Conservation (phyloP, 2,888 invertebrate species). For the Herminia tarsipennalis region DNA sequence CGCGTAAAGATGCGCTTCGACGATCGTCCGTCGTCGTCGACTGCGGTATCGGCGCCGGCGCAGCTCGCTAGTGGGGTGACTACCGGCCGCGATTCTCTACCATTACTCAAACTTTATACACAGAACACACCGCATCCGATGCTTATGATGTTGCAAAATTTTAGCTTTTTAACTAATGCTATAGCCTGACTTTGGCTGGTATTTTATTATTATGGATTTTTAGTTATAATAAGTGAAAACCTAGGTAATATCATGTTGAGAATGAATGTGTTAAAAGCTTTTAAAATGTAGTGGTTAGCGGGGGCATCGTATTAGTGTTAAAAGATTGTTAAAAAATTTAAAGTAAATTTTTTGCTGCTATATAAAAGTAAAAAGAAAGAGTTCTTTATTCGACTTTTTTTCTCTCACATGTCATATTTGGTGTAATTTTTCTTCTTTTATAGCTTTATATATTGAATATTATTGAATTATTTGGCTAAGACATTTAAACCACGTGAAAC, state of each 20-base stretch:
- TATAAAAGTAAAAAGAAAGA: no score
- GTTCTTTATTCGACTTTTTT: no score
- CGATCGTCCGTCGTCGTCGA: constrained; percentile 57
- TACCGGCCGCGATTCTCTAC: constrained; percentile 43
- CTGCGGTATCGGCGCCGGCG: constrained; percentile 51
- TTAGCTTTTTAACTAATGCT: constrained; percentile 19
- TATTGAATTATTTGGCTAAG: no score
- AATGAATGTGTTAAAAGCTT: neutral
- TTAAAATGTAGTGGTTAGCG: no score
- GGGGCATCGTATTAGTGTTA: no score
- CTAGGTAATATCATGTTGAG: neutral
- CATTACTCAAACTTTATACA: constrained; percentile 54
- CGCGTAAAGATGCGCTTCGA: constrained; percentile 62
- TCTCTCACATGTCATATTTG: no score
- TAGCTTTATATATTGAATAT: no score
- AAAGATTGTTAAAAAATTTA: no score
- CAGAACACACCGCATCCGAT: constrained; percentile 34
- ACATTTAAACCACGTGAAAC: no score
- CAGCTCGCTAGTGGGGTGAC: constrained; percentile 40
- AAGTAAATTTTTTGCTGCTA: no score
- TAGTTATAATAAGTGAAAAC: neutral
- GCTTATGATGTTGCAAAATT: constrained; percentile 44
- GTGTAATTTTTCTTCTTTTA: no score
- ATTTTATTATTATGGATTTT: neutral
- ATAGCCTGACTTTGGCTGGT: constrained; percentile 11